Evolutionary conservation across 2,113 vertebrate species (phyloP).

Genomic region (Gobius niger): DNA sequence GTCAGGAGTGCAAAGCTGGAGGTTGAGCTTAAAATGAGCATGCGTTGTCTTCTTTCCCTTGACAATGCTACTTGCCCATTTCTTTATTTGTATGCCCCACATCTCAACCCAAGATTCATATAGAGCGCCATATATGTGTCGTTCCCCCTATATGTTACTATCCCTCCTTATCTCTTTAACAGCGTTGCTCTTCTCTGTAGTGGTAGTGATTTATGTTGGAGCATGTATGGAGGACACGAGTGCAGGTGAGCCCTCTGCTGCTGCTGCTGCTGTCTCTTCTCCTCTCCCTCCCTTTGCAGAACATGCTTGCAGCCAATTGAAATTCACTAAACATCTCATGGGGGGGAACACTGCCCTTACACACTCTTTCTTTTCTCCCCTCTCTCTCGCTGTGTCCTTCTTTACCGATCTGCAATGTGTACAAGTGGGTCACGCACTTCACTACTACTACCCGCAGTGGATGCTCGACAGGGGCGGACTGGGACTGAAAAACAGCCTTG

Average conservation of each 20-base stretch:
- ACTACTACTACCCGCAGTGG: conserved; percentile 49
- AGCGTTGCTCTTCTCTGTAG: background rate
- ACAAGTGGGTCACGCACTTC: conserved; percentile 75
- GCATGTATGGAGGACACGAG: conserved; percentile 55
- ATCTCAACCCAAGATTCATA: background rate
- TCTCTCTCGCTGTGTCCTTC: conserved; percentile 12
- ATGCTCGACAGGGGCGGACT: too few species aligned
- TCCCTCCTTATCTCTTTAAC: conserved; percentile 3
- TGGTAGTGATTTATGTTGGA: conserved; percentile 43
- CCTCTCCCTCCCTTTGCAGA: conserved; percentile 20
- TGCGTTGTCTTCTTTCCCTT: too few species aligned
- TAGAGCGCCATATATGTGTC: background rate
- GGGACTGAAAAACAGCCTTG: too few species aligned
- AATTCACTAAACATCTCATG: conserved; percentile 39
- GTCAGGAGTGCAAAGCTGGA: too few species aligned
- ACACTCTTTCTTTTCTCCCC: conserved; percentile 36
- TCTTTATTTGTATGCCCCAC: background rate
- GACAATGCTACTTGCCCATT: background rate
- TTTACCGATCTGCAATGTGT: conserved; percentile 41
- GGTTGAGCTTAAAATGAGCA: too few species aligned
- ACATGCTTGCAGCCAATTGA: conserved; percentile 55
- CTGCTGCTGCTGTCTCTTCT: conserved; percentile 19
- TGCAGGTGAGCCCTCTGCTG: conserved; percentile 56
- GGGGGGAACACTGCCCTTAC: conserved; percentile 31
- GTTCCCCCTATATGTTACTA: conserved; percentile 1